Percentiles rank a stretch among this genome's conserved stretches.
Evolutionary conservation across 2,888 invertebrate species (phyloP).

Genomic region (Myopa tessellatipennis): DNA sequence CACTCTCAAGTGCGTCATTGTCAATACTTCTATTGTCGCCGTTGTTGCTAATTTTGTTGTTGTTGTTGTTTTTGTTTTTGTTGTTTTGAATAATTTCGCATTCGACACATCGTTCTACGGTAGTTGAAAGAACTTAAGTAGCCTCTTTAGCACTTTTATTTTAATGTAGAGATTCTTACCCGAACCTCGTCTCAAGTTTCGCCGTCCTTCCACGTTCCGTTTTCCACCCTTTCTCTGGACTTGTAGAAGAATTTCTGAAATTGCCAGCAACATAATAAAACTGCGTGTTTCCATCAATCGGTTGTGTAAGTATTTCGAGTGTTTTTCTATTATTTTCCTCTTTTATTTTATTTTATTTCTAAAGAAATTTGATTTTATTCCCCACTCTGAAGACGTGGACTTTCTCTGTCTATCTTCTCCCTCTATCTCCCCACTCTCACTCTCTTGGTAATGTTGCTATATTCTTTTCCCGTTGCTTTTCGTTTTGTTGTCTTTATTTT

Average conservation of each 20-base stretch:
- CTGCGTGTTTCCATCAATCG: not conserved
- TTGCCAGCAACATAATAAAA: not conserved
- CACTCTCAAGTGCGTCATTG: constrained; percentile 5
- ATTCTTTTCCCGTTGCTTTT: not conserved
- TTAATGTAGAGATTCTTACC: not conserved
- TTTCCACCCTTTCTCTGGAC: not conserved
- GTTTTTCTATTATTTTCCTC: constrained; percentile 2
- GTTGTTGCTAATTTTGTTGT: not conserved
- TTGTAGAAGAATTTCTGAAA: not conserved
- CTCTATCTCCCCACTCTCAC: too few species aligned
- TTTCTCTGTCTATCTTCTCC: not conserved
- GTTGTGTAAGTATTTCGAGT: constrained; percentile 18
- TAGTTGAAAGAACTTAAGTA: not conserved
- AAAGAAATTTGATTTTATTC: not conserved
- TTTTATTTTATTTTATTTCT: not conserved
- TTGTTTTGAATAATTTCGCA: not conserved
- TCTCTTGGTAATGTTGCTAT: not conserved
- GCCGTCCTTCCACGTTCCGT: not conserved
- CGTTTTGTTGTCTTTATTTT: not conserved
- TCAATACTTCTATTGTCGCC: constrained; percentile 6
- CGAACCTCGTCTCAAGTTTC: not conserved
- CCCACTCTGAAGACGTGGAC: not conserved
- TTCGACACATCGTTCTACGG: not conserved
- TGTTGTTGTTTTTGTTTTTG: not conserved
- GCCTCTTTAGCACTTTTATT: not conserved